These are phyloP conservation scores for Lasaia peninsularis DNA, from an alignment of 1,140 invertebrate species.

Conservation along the genomic window DNA sequence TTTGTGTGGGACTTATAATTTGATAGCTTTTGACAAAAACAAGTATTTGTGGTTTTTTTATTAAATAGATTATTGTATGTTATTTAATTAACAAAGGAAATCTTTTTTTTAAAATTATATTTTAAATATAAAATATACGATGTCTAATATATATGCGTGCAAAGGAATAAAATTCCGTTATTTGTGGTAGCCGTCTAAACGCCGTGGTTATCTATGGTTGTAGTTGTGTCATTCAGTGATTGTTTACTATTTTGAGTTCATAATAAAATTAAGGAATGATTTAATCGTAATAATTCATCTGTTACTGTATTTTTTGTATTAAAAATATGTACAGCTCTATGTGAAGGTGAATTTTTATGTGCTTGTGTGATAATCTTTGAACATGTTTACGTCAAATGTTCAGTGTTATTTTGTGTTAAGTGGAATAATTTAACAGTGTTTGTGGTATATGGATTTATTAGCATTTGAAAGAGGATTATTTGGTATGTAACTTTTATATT, in stretches of 20 bases:
- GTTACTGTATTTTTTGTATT: neutral
- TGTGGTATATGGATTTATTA: conserved; percentile 28
- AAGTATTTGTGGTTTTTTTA: too few relatives aligned
- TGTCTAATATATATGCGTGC: conserved; percentile 30
- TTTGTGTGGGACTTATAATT: too few relatives aligned
- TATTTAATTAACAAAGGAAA: neutral
- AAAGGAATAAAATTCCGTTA: conserved; percentile 52
- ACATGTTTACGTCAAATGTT: conserved; percentile 68
- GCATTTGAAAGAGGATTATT: conserved; percentile 19
- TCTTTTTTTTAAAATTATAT: neutral
- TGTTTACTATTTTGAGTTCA: conserved; percentile 69
- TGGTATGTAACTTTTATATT: conserved; percentile 20
- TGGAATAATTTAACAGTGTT: conserved; percentile 33
- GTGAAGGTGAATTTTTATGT: conserved; percentile 2
- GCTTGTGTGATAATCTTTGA: conserved; percentile 29
- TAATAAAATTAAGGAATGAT: conserved; percentile 8
- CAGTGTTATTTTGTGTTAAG: conserved; percentile 45
- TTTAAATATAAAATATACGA: neutral
- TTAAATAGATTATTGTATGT: too few relatives aligned
- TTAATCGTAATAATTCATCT: neutral
- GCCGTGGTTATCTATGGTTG: conserved; percentile 68
- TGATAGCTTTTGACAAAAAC: too few relatives aligned
- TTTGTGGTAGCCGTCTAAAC: conserved; percentile 69
- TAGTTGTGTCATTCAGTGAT: conserved; percentile 67
- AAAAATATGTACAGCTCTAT: conserved; percentile 9